Base-by-base conservation (phyloP, 2,113 vertebrate genomes). In the Aptenodytes patagonicus region DNA sequence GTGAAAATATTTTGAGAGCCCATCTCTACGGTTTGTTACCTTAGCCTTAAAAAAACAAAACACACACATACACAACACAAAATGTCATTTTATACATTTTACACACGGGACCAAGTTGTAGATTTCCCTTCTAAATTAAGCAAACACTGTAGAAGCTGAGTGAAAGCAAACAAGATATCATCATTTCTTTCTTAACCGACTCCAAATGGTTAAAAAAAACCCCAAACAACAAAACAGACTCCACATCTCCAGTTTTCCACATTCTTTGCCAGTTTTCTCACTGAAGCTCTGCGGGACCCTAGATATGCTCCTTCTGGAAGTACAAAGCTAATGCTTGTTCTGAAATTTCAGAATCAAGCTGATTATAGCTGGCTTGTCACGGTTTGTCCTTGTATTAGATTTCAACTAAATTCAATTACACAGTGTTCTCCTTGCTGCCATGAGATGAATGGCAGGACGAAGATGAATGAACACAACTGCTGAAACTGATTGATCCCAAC, bases 321-420 rank as follows among this genome's bases (percentile, higher is more conserved):
- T 34, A 89, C 28, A 80, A 91, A 93, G 58, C 47, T 90, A 79
- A 95, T n/a, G 44, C 72, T 82, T 78, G 34, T 64, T 73, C 84
- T 93, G 46, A 79, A 88, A 96, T 88, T 87, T 95, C 93, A 84
- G 66, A 96, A 92, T 95, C n/a, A 34, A 89, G 89, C 60, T 96
- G 83, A 95, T 97, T 96, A 93, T 78, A 96, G 42, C 42, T 83
- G 81, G 72, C 86, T 87, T 96, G 94, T 95, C 96, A 95, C 6
- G 10, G 71, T 97, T 96, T 97, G 90, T 70, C 85, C 85, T 98
- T 90, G 89, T 93, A 95, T 98, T 98, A 97, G 95, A 95, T 97
- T 97, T 97, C 95, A 96, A 89, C 82, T 95, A 97, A 98, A 98
- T 97, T 98, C 97, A 98, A 98, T 98, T 98, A 98, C 93, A 94